Base-by-base conservation (phyloP, 2,113 vertebrate genomes). In the Acrocephalus arundinaceus region DNA sequence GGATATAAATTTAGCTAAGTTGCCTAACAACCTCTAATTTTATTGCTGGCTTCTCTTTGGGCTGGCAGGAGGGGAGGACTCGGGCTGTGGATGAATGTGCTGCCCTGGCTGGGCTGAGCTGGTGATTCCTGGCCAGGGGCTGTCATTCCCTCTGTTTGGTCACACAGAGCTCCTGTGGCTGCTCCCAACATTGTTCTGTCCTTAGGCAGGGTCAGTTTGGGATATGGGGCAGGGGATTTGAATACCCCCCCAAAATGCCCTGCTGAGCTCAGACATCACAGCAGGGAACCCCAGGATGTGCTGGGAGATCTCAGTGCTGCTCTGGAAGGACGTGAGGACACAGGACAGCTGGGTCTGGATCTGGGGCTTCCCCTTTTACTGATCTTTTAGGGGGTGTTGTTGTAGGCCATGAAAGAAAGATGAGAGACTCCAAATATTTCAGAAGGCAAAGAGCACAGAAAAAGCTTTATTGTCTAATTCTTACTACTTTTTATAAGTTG, bases 131-230 rank as follows among this genome's bases (percentile, higher is more conserved):
- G 10, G 33, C 59, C 65, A 7, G n/a, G 19, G 28, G 43, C 41
- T 73, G 9, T 13, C 21, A 1, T 43, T 43, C 43, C 43, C 43
- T 43, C 43, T 43, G 11, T 61, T 54, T 41, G 79, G 72, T 21
- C 49, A 21, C 18, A 2, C 0, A 35, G 18, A 1, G 1, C 33
- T 48, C 3, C 0, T 19, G 30, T 14, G 31, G 46, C 35, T 15
- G 11, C 37, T 89, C 59, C 54, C 3, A 1, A 7, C 10, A 8
- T 13, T 45, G 6, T 10, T 72, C 20, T 57, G 39, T 10, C 5
- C 39, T 39, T 22, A 4, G 0, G 1, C 24, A 57, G 13, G 45
- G 14, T 58, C 70, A 49, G 2, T 48, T 35, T 48, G 71, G 83
- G 33, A 6, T 19, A 8, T 0, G 2, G 27, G 41, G 25, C 10